Conservation (phyloP, 1,140 invertebrate genomes). For the Drosophila takahashii region DNA sequence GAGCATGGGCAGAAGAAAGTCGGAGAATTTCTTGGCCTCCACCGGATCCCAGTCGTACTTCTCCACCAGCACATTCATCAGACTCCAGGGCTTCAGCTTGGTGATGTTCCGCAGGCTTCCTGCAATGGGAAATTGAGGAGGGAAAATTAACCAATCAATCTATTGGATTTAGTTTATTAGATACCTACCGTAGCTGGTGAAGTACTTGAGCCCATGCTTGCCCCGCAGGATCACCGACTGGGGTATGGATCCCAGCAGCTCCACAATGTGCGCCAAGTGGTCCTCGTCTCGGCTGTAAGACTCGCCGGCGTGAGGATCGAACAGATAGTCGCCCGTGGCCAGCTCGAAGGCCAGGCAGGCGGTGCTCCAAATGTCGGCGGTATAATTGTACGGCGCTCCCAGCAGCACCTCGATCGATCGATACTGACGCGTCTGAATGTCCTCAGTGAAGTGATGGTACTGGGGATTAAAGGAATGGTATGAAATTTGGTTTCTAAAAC, state of each 20-base stretch:
- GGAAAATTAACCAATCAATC: not conserved
- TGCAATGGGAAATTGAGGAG: constrained; percentile 31
- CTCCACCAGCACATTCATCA: constrained; percentile 96
- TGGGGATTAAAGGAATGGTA: constrained; percentile 10
- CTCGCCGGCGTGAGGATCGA: constrained; percentile 97
- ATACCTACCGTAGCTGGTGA: constrained; percentile 85
- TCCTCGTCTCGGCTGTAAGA: constrained; percentile 97
- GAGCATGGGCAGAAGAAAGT: constrained; percentile 98
- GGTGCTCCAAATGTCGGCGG: constrained; percentile 99
- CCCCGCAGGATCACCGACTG: constrained; percentile 81
- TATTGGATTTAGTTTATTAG: no score
- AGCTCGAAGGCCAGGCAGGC: constrained; percentile 99
- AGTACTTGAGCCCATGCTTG: constrained; percentile 83
- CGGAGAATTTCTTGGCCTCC: constrained; percentile 95
- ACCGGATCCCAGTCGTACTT: constrained; percentile 97
- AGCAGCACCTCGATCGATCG: constrained; percentile 96
- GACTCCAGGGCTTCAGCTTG: constrained; percentile 96
- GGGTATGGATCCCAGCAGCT: constrained; percentile 98
- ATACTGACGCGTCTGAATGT: constrained; percentile 99
- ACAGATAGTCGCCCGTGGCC: constrained; percentile 99
- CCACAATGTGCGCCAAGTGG: constrained; percentile 99
- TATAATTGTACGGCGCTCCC: constrained; percentile 96
- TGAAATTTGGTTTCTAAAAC: no score
- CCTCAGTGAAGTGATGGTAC: constrained; percentile 86
- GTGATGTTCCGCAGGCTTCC: constrained; percentile 96